Evolutionary conservation across 2,888 invertebrate species (phyloP).

Genomic region (Xylophagus ater): DNA sequence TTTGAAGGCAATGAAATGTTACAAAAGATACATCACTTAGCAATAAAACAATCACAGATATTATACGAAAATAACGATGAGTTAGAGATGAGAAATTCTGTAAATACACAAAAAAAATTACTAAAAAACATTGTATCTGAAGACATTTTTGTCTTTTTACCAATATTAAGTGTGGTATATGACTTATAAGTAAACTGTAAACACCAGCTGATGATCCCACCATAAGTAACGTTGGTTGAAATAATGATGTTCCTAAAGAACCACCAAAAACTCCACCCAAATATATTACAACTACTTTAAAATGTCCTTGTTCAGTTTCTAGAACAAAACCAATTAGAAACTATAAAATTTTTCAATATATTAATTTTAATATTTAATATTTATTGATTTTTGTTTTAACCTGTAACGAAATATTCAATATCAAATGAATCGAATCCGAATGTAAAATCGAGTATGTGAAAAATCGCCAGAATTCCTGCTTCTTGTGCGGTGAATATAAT

Average conservation of each 20-base stretch:
- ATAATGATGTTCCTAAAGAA: conserved; percentile 60
- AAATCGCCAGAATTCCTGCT: conserved; percentile 59
- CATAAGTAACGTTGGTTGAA: conserved; percentile 63
- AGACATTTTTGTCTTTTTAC: conserved; percentile 32
- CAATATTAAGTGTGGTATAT: conserved; percentile 71
- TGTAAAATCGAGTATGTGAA: conserved; percentile 70
- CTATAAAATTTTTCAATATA: conserved; percentile 13
- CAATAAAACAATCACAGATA: conserved; percentile 51
- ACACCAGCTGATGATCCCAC: conserved; percentile 87
- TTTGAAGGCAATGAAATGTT: conserved; percentile 38
- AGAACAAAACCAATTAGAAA: conserved; percentile 44
- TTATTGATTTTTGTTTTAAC: conserved; percentile 25
- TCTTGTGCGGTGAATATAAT: conserved; percentile 14
- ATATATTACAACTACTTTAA: conserved; percentile 60
- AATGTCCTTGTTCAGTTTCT: conserved; percentile 63
- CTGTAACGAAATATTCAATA: conserved; percentile 65
- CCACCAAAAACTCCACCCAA: conserved; percentile 63
- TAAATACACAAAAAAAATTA: conserved; percentile 21
- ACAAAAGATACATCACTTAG: conserved; percentile 52
- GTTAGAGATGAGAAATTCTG: conserved; percentile 41
- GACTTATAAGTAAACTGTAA: conserved; percentile 77
- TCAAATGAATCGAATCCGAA: conserved; percentile 62
- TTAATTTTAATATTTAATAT: neutral
- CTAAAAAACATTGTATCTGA: neutral
- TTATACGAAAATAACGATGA: conserved; percentile 43